phyloP scores from a whole-genome alignment of 2,888 invertebrate species.

The Tiliacea citrago region DNA sequence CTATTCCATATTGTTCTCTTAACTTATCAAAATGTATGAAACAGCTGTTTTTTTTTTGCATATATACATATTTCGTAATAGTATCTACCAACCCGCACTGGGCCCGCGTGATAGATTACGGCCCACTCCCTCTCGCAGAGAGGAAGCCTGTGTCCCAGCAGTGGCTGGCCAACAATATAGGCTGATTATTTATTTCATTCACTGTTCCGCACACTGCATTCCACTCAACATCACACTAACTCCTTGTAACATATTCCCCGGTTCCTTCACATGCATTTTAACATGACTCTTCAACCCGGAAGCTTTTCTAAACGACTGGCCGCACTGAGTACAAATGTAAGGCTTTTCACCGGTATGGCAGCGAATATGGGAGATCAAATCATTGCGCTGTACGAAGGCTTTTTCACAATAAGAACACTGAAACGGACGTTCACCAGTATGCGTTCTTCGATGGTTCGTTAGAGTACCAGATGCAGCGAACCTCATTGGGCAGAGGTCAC shows the following conservation, averaged over 20 bases:
- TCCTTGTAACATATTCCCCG: conserved; percentile 50
- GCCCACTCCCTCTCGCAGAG: not conserved
- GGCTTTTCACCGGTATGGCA: conserved; percentile 90
- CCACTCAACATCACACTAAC: conserved; percentile 51
- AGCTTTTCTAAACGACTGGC: conserved; percentile 89
- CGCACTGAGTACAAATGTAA: conserved; percentile 85
- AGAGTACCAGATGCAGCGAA: conserved; percentile 90
- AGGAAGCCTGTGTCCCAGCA: not conserved
- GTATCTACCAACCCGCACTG: too few relatives aligned
- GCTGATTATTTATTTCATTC: not conserved
- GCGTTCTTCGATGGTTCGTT: conserved; percentile 90
- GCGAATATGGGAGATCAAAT: conserved; percentile 89
- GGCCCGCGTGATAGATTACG: not conserved
- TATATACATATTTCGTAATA: not conserved
- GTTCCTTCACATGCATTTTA: conserved; percentile 80
- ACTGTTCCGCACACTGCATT: conserved; percentile 59
- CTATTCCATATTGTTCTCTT: not conserved
- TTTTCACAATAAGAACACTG: conserved; percentile 90
- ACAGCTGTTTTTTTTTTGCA: not conserved
- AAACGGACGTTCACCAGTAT: conserved; percentile 91
- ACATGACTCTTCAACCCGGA: conserved; percentile 88
- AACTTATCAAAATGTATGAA: not conserved
- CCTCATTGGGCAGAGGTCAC: conserved; percentile 91
- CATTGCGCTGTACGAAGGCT: conserved; percentile 91
- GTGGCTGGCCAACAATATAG: not conserved